These are phyloP conservation scores for Eulithis testata DNA, from an alignment of 2,888 invertebrate genomes.

Conservation along the genomic window DNA sequence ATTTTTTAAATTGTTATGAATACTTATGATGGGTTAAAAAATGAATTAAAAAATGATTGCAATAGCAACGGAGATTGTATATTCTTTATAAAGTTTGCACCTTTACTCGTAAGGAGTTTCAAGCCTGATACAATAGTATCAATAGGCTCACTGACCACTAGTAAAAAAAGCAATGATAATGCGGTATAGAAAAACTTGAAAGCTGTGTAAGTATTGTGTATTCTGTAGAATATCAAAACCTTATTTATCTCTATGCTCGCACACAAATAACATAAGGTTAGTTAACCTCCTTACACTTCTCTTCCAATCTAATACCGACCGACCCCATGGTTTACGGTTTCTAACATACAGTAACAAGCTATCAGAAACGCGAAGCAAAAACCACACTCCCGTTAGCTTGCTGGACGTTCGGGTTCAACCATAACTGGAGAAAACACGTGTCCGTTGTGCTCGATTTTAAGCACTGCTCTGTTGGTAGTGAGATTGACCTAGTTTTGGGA, in stretches of 20 bases:
- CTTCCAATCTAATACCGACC: constrained; percentile 9
- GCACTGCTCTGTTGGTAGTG: constrained; percentile 10
- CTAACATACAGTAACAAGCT: constrained; percentile 35
- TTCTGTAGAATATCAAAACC: too few species aligned
- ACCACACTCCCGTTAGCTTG: constrained; percentile 57
- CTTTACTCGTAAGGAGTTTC: too few species aligned
- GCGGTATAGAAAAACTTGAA: too few species aligned
- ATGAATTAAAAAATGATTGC: too few species aligned
- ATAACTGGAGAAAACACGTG: constrained; percentile 31
- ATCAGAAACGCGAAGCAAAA: constrained; percentile 47
- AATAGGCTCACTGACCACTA: too few species aligned
- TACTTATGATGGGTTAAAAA: too few species aligned
- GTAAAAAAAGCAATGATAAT: too few species aligned
- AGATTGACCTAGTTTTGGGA: constrained; percentile 1
- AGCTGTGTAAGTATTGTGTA: too few species aligned
- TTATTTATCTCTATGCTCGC: neutral
- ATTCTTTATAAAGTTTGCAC: too few species aligned
- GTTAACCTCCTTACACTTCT: constrained; percentile 1
- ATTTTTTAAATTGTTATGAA: too few species aligned
- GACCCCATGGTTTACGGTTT: constrained; percentile 34
- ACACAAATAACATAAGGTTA: constrained; percentile 1
- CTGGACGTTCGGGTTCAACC: constrained; percentile 41
- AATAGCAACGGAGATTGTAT: too few species aligned
- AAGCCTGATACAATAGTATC: too few species aligned
- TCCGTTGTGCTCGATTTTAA: constrained; percentile 8